Base-by-base conservation (phyloP, 1,140 invertebrate species). In the Yoshiicerus persimilis region DNA sequence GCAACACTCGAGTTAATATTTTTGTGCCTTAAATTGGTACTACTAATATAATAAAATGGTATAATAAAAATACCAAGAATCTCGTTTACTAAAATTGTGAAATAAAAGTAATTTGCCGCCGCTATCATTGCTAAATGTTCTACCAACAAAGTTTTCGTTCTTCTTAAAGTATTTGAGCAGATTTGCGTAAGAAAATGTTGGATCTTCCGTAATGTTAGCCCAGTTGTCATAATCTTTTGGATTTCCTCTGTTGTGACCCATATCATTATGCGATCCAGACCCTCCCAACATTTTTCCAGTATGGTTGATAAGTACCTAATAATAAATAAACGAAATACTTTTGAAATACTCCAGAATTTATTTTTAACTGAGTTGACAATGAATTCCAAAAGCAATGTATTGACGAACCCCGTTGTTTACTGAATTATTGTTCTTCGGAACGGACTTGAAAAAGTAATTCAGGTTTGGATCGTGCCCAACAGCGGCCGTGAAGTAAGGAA, bases 221-320 rank as follows among this genome's bases (percentile, higher is more conserved):
- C 85, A 86, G 25, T 66, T 32, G 32, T 86, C 85, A 23, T 32
- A 86, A 66, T 86, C 85, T 2, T 34, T 30, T 0, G 85, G 47
- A 38, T 32, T 62, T 10, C 85, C 56, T 32, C 85, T 27, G 23
- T 13, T 36, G n/a, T 80, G 32, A 16, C 20, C 11, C 34, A 80
- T n/a, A n/a, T 36, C 16, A 23, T 80, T 80, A n/a, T 80, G 75
- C 4, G 75, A 23, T 2, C 34, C 75, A 0, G 86, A 77, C 0
- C 86, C 86, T 0, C 86, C 86, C n/a, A 87, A 11, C 86, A 87
- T 87, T 30, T 56, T 38, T 11, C 86, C 86, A 36, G 36, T 41
- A 20, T 25, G 36, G 13, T 25, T 86, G 34, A 27, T 27, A 30
- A 83, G 20, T 9, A 83, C 9, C 27, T 23, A 36, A n/a, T n/a